Conservation (phyloP, 2,797 vertebrate genomes). For the Lemur catta region DNA sequence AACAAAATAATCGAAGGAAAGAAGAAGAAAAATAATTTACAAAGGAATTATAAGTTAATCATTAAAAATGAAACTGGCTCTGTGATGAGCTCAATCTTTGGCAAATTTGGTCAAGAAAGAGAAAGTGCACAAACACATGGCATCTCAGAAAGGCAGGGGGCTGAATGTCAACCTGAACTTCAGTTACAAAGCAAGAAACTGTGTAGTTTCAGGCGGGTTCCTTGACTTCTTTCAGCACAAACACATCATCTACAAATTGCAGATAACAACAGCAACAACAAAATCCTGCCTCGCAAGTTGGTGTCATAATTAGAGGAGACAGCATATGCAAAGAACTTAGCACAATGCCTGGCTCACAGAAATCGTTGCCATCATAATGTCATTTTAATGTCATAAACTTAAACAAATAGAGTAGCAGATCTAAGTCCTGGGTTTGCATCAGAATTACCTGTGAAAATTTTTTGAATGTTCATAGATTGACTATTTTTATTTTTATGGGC, state of each 20-base stretch:
- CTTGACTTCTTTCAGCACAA: not conserved
- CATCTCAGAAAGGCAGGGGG: not conserved
- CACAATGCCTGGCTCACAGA: not conserved
- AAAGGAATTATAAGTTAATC: not conserved
- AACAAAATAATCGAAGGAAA: not conserved
- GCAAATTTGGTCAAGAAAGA: not conserved
- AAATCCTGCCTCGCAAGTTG: not conserved
- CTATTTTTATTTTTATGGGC: not conserved
- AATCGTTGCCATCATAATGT: not conserved
- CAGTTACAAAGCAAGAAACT: not conserved
- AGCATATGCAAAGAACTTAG: not conserved
- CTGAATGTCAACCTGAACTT: slow-evolving; percentile 5
- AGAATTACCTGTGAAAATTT: not conserved
- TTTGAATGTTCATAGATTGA: not conserved
- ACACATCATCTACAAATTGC: not conserved
- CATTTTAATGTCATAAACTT: not conserved
- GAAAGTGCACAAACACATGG: not conserved
- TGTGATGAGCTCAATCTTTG: not conserved
- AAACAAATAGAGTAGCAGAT: not conserved
- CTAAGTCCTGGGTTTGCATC: not conserved
- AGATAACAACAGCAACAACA: not conserved
- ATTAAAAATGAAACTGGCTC: not conserved
- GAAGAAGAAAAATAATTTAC: not conserved
- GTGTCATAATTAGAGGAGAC: not conserved
- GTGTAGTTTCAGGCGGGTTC: not conserved